Conservation (phyloP, 2,888 invertebrate species). For the Folsomia manolachei region DNA sequence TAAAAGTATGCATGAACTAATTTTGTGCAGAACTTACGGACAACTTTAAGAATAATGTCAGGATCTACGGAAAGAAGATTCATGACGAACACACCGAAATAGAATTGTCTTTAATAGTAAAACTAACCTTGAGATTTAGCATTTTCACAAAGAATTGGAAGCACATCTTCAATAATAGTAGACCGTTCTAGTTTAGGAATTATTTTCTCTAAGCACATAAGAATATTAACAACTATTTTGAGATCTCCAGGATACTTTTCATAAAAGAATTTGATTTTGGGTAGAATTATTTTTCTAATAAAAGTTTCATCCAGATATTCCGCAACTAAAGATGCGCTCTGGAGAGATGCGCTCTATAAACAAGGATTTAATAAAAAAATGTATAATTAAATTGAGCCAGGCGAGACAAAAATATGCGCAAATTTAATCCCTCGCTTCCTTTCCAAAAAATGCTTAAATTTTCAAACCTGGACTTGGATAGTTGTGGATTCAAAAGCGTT, state of each 20-base stretch:
- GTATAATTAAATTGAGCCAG: neutral
- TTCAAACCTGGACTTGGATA: constrained; percentile 81
- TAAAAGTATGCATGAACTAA: neutral
- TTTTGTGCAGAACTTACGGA: constrained; percentile 70
- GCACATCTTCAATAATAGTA: constrained; percentile 84
- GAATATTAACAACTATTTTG: constrained; percentile 73
- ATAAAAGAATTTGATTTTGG: constrained; percentile 53
- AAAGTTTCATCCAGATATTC: constrained; percentile 79
- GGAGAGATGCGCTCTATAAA: constrained; percentile 78
- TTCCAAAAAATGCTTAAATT: too few relatives aligned
- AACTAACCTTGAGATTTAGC: constrained; percentile 72
- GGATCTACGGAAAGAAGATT: too few relatives aligned
- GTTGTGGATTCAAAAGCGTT: constrained; percentile 82
- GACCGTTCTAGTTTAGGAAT: constrained; percentile 79
- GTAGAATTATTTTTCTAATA: constrained; percentile 69
- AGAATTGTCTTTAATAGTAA: too few relatives aligned
- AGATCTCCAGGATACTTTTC: constrained; percentile 59
- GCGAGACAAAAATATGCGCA: too few relatives aligned
- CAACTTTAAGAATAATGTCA: constrained; percentile 81
- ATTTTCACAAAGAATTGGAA: constrained; percentile 76
- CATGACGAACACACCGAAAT: too few relatives aligned
- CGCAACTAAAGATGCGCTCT: constrained; percentile 79
- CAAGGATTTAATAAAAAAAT: neutral
- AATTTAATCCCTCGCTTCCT: neutral
- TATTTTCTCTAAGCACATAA: constrained; percentile 76